phyloP scores from a whole-genome alignment of 1,140 invertebrate species.

The Orius insidiosus region DNA sequence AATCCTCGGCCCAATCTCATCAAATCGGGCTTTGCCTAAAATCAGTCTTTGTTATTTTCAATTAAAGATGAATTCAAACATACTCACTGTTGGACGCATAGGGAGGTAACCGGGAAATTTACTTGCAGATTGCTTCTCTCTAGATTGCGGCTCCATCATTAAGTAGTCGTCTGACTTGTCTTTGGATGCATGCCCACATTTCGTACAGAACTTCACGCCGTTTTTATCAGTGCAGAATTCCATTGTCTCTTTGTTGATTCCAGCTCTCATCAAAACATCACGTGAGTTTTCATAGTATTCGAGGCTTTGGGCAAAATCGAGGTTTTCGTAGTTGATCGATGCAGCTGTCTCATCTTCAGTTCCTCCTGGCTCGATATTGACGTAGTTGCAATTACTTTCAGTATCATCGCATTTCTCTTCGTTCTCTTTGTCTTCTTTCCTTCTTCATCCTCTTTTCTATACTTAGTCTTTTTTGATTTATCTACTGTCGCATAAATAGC shows the following conservation, averaged over 20 bases:
- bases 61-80: no score
- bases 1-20: constrained; percentile 13
- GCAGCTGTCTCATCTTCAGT: constrained; percentile 12
- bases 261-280: constrained; percentile 40
- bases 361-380: constrained; percentile 19
- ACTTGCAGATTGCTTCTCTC: background rate
- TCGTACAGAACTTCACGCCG: constrained; percentile 33
- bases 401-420: background rate
- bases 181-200: constrained; percentile 38
- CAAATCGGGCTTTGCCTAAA: background rate
- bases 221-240: constrained; percentile 15
- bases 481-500: constrained; percentile 56
- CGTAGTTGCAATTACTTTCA: constrained; percentile 18
- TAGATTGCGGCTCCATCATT: constrained; percentile 41
- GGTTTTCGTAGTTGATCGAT: constrained; percentile 48
- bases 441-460: constrained; percentile 8
- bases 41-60: no score
- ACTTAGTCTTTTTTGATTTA: constrained; percentile 42
- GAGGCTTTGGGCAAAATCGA: constrained; percentile 57
- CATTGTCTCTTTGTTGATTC: constrained; percentile 19
- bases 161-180: constrained; percentile 39
- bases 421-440: constrained; percentile 12
- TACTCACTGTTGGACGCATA: constrained; percentile 16
- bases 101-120: constrained; percentile 20
- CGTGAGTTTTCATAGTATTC: constrained; percentile 62